These are phyloP conservation scores for Conchocele bisecta DNA, from an alignment of 2,888 invertebrate genomes.

Conservation along the genomic window DNA sequence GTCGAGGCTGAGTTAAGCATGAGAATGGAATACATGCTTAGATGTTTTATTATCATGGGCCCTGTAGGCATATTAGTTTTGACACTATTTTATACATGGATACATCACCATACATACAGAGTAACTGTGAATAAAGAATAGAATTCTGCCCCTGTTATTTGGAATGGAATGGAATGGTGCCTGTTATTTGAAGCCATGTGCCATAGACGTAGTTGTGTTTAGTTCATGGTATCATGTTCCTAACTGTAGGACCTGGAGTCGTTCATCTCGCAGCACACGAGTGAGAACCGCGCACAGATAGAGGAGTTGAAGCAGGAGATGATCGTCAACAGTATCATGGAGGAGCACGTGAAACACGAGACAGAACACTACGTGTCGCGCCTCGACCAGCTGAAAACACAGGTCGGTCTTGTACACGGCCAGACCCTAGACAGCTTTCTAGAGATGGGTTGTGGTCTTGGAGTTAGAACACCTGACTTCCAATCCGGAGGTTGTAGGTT, in stretches of 20 bases:
- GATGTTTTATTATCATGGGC: too few relatives aligned
- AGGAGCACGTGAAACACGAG: conserved; percentile 69
- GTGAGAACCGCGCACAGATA: conserved; percentile 88
- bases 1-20: too few relatives aligned
- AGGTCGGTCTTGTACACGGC: too few relatives aligned
- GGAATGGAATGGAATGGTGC: neutral
- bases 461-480: too few relatives aligned
- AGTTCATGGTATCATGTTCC: neutral
- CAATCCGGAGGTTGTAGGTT: too few relatives aligned
- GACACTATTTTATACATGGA: too few relatives aligned
- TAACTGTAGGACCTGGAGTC: conserved; percentile 90
- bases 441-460: too few relatives aligned
- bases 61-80: too few relatives aligned
- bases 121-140: neutral
- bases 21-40: too few relatives aligned
- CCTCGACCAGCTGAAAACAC: conserved; percentile 62
- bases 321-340: conserved; percentile 88
- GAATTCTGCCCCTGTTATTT: neutral
- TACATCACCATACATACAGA: too few relatives aligned
- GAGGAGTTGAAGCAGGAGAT: conserved; percentile 90
- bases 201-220: neutral
- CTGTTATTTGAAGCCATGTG: neutral
- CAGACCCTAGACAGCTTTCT: too few relatives aligned
- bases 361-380: conserved; percentile 67
- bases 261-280: conserved; percentile 89